phyloP scores from a whole-genome alignment of 2,113 vertebrate genomes.

The Melanerpes formicivorus region DNA sequence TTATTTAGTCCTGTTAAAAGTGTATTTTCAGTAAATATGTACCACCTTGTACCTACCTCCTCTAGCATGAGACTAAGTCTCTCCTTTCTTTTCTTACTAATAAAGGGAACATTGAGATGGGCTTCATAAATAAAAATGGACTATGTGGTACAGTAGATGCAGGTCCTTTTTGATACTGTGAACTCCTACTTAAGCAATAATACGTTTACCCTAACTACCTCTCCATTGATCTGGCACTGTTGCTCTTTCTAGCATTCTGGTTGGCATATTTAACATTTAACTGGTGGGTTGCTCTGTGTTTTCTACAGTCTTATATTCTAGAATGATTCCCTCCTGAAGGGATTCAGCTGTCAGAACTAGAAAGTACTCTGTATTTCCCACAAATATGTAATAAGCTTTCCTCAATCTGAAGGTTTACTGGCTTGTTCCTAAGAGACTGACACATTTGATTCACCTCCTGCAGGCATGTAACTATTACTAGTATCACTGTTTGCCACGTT shows the following conservation, averaged over 20 bases:
- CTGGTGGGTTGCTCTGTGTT: background rate
- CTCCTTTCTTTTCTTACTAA: background rate
- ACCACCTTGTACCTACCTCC: background rate
- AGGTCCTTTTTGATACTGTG: background rate
- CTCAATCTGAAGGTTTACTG: background rate
- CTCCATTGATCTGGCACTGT: background rate
- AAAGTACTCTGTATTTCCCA: background rate
- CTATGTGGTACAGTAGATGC: background rate
- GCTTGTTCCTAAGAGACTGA: conserved; percentile 17
- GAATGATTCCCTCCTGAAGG: background rate
- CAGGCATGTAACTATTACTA: background rate
- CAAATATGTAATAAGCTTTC: conserved; percentile 3
- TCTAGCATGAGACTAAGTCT: background rate
- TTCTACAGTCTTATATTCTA: background rate
- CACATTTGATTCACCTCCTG: background rate
- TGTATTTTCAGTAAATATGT: background rate
- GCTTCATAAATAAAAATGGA: background rate
- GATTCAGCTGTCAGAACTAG: background rate
- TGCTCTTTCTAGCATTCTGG: background rate
- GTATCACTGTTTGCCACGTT: conserved; percentile 35
- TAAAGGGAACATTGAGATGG: background rate
- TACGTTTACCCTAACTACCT: background rate
- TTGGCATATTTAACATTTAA: background rate
- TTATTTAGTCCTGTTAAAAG: background rate
- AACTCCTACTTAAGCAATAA: background rate